These are phyloP conservation scores for Mesocricetus auratus DNA, from an alignment of 2,113 vertebrate species.

Conservation along the genomic window DNA sequence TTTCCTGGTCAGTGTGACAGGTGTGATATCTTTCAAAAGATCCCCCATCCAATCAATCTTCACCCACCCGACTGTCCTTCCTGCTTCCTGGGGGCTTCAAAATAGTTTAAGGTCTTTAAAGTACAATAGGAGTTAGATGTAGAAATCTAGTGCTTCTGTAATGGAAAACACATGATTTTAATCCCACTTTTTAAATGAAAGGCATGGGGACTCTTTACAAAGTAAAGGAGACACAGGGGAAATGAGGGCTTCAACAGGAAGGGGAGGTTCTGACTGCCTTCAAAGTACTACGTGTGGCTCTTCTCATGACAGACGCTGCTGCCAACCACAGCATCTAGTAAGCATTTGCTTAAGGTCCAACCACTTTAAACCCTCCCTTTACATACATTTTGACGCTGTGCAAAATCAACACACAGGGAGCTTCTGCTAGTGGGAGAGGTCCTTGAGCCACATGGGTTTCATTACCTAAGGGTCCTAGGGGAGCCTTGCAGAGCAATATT, in stretches of 20 bases:
- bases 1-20: not conserved
- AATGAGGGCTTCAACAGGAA: not conserved
- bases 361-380: not conserved
- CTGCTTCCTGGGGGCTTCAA: conserved; percentile 13
- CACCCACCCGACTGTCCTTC: not conserved
- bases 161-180: conserved; percentile 7
- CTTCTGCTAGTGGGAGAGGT: not conserved
- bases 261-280: not conserved
- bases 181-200: conserved; percentile 48
- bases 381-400: not conserved
- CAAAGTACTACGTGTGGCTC: not conserved
- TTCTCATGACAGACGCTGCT: not conserved
- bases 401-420: not conserved
- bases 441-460: not conserved
- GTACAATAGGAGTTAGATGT: not conserved
- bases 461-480: not conserved
- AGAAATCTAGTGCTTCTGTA: not conserved
- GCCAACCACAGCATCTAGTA: not conserved
- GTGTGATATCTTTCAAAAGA: not conserved
- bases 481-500: not conserved
- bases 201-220: conserved; percentile 17
- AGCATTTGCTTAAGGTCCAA: not conserved
- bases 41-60: not conserved
- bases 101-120: conserved; percentile 30
- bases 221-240: not conserved